Conservation (phyloP, 2,888 invertebrate species). For the Erannis defoliaria region DNA sequence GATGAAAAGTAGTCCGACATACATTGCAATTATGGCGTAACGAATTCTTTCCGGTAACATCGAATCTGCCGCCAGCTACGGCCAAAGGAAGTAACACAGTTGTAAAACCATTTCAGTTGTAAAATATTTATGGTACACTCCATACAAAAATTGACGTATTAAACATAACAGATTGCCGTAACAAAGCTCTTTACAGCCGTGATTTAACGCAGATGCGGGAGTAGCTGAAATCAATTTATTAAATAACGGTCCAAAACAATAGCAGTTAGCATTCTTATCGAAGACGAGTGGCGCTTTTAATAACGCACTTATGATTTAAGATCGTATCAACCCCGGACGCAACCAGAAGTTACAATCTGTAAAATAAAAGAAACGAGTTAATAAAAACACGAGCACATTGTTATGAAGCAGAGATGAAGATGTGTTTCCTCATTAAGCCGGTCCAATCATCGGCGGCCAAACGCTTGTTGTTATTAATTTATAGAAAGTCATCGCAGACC, state of each 20-base stretch:
- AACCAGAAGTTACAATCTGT: constrained; percentile 60
- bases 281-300: constrained; percentile 30
- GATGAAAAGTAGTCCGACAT: constrained; percentile 30
- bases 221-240: constrained; percentile 35
- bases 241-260: constrained; percentile 37
- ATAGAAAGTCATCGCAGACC: constrained; percentile 84
- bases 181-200: constrained; percentile 60
- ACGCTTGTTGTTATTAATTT: constrained; percentile 83
- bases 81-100: constrained; percentile 65
- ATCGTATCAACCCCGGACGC: constrained; percentile 52
- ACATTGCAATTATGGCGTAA: constrained; percentile 53
- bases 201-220: constrained; percentile 51
- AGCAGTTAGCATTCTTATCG: constrained; percentile 41
- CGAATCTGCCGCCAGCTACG: constrained; percentile 51
- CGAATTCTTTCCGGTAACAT: constrained; percentile 70
- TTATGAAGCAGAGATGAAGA: constrained; percentile 73
- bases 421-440: constrained; percentile 78
- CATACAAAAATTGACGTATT: constrained; percentile 59
- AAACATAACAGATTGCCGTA: constrained; percentile 64
- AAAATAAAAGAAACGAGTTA: constrained; percentile 52
- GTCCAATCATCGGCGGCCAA: constrained; percentile 74
- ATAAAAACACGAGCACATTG: constrained; percentile 45
- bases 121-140: constrained; percentile 69
- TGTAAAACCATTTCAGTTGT: constrained; percentile 65
- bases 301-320: constrained; percentile 41